These are phyloP conservation scores for Ophion costatus DNA, from an alignment of 2,888 invertebrate species.

Conservation along the genomic window DNA sequence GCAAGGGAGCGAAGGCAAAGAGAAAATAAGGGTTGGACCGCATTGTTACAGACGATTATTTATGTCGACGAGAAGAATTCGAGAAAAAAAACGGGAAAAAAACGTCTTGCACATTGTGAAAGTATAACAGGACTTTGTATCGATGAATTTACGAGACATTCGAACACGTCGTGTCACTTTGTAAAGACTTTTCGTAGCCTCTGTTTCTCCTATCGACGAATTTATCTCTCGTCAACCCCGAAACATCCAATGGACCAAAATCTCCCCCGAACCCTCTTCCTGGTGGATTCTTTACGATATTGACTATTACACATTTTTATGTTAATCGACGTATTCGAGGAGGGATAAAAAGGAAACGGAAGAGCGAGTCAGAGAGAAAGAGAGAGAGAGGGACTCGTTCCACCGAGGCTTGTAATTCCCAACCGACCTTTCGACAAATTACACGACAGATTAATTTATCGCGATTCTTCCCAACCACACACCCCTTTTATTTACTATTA, in stretches of 20 bases:
- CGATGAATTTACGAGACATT: slow-evolving; percentile 79
- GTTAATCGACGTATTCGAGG: slow-evolving; percentile 48
- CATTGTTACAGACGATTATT: slow-evolving; percentile 68
- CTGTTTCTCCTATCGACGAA: slow-evolving; percentile 52
- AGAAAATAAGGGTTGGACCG: slow-evolving; percentile 57
- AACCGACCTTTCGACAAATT: slow-evolving; percentile 50
- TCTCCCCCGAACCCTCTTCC: not conserved
- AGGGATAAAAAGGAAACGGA: slow-evolving; percentile 27
- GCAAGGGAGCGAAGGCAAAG: slow-evolving; percentile 63
- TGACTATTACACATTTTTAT: slow-evolving; percentile 68
- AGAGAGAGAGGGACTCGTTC: slow-evolving; percentile 5
- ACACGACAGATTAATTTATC: slow-evolving; percentile 41
- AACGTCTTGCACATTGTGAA: slow-evolving; percentile 43
- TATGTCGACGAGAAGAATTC: slow-evolving; percentile 60
- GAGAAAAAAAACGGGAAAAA: slow-evolving; percentile 51
- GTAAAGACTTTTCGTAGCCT: slow-evolving; percentile 25
- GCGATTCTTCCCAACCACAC: slow-evolving; percentile 17
- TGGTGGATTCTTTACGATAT: slow-evolving; percentile 76
- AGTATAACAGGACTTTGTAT: slow-evolving; percentile 74
- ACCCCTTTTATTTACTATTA: slow-evolving; percentile 25
- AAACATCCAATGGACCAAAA: slow-evolving; percentile 48
- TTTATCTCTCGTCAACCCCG: slow-evolving; percentile 57
- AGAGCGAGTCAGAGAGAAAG: not conserved
- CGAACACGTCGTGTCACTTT: slow-evolving; percentile 62
- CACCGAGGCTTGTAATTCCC: slow-evolving; percentile 48